Evolutionary conservation across 2,113 vertebrate species (phyloP), one percentile per base, ranked within the genome.

Genomic region (Chelonoidis abingdonii): DNA sequence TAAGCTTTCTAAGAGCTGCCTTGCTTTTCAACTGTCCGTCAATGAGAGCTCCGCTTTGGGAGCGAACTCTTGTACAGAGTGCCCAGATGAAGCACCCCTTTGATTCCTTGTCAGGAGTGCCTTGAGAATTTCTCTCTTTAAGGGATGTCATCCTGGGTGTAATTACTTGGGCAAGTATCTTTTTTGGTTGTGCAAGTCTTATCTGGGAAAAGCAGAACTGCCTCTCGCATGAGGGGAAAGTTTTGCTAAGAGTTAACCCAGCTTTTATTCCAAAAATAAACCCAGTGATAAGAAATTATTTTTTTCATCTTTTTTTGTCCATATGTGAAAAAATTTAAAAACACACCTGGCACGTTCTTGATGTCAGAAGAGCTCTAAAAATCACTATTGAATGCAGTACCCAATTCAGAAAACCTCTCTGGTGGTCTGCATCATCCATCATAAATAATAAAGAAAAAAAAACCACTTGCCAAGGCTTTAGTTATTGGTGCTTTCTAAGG

Each of bases 221-320:
- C 83, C 80, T 83, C 72, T 89, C 89, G 96, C 90, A 78, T 72
- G 85, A 96, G 87, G 90, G 50, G 72, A 92, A 96, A 94, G 92
- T 97, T 97, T 78, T 95, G 85, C 93, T 96, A 97, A 95, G 96
- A 96, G 97, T 97, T 97, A 97, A 97, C 38, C 6, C 5, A 25
- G 87, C 57, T 94, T 95, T 97, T 97, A 93, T 97, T 97, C 93
- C 90, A 96, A 96, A 96, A 62, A 86, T 95, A 97, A 96, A 95
- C 0, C 85, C 87, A 75, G 95, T 97, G 96, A 80, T 44, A 93
- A 96, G 56, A 92, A 94, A 81, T 92, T 92, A 53, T 62, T 97
- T 97, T 97, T 97, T 94, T 94, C 95, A 93, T 96, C 89, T 92
- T 94, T 92, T 53, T 95, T 94, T 97, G 92, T 95, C 94, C 96